phyloP scores from a whole-genome alignment of 2,797 vertebrate species.

The Champsocephalus gunnari region DNA sequence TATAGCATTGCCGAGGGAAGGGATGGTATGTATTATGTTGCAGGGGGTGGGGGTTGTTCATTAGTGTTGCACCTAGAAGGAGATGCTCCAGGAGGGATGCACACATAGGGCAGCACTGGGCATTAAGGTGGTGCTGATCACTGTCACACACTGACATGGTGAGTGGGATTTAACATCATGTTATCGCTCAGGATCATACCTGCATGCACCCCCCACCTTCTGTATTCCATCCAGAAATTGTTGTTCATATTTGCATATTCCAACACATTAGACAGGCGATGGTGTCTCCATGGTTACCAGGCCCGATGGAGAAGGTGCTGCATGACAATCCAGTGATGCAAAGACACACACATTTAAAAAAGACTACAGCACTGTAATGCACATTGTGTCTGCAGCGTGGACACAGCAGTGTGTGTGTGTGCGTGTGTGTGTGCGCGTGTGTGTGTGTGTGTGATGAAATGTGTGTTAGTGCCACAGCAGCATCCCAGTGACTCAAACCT shows the following conservation, averaged over 20 bases:
- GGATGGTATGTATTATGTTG: background rate
- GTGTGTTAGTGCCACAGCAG: conserved; percentile 20
- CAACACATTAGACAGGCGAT: conserved; percentile 52
- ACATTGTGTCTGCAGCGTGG: conserved; percentile 37
- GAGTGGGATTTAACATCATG: conserved; percentile 33
- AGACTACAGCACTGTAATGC: conserved; percentile 1
- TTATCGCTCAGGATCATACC: conserved; percentile 24
- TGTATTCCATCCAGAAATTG: conserved; percentile 19
- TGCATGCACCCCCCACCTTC: conserved; percentile 22
- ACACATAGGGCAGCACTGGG: conserved; percentile 36
- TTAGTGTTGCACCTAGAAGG: conserved; percentile 23
- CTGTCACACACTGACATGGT: conserved; percentile 47
- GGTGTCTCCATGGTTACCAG: conserved; percentile 71
- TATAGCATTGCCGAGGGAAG: conserved; percentile 31
- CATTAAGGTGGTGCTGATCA: conserved; percentile 36
- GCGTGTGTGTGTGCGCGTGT: conserved; percentile 6
- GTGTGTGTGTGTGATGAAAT: background rate
- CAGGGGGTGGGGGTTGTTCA: background rate
- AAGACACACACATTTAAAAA: conserved; percentile 24
- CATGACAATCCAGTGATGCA: conserved; percentile 31
- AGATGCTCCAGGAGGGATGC: conserved; percentile 21
- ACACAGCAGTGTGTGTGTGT: conserved; percentile 17
- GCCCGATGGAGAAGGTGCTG: conserved; percentile 53
- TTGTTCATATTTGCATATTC: conserved; percentile 57
- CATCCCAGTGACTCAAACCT: conserved; percentile 48